Evolutionary conservation across 2,797 vertebrate genomes (phyloP).

Genomic region (Stomatorhinus walkeri): DNA sequence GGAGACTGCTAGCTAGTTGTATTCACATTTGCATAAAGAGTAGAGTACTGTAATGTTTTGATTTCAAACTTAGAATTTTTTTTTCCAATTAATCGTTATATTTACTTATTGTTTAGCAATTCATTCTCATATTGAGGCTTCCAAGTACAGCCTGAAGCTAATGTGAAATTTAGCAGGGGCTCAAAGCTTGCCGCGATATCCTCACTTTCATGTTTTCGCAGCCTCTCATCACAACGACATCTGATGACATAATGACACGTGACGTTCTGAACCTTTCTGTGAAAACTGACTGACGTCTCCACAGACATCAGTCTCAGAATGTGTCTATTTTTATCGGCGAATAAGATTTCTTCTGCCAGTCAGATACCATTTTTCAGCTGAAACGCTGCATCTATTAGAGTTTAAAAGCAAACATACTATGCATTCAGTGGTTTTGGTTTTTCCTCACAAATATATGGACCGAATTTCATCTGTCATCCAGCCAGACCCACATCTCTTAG

Average conservation of each 20-base stretch:
- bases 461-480: conserved; percentile 18
- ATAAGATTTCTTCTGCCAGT: not conserved
- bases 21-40: not conserved
- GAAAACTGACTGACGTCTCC: not conserved
- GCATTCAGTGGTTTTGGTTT: not conserved
- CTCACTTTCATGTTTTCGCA: not conserved
- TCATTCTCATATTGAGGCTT: not conserved
- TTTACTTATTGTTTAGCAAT: not conserved
- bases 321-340: not conserved
- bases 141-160: not conserved
- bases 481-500: conserved; percentile 42
- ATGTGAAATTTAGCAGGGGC: not conserved
- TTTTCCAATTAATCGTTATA: not conserved
- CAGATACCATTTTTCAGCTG: not conserved
- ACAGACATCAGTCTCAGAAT: not conserved
- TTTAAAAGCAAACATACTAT: not conserved
- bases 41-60: not conserved
- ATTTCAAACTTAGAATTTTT: not conserved
- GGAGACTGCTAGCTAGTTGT: not conserved
- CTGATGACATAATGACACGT: not conserved
- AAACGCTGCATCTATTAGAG: not conserved
- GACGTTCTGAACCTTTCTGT: not conserved
- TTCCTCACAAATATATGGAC: conserved; percentile 12
- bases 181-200: not conserved
- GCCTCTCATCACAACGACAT: conserved; percentile 5